These are phyloP conservation scores for Drosophila athabasca DNA, from an alignment of 1,140 invertebrate genomes.

Conservation along the genomic window DNA sequence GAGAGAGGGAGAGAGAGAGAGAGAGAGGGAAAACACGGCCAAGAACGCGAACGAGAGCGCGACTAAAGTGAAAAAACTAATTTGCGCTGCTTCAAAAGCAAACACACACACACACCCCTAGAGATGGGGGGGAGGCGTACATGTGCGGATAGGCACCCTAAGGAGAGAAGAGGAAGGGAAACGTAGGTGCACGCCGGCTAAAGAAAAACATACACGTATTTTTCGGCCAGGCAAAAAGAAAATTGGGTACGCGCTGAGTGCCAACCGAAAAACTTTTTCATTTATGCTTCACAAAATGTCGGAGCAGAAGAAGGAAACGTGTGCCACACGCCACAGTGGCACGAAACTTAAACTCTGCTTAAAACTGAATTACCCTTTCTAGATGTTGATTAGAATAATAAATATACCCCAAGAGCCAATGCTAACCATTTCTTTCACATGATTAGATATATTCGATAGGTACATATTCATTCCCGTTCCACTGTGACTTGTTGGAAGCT, in stretches of 20 bases:
- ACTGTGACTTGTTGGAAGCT: conserved; percentile 23
- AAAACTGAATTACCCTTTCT: neutral
- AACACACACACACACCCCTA: conserved; percentile 40
- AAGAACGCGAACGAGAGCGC: conserved; percentile 70
- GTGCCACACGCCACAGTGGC: conserved; percentile 45
- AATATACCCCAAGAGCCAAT: no score
- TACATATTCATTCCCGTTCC: no score
- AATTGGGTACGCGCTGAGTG: conserved; percentile 76
- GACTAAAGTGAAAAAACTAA: conserved; percentile 83
- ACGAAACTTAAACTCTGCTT: neutral
- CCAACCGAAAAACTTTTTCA: conserved; percentile 80
- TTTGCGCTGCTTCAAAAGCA: conserved; percentile 83
- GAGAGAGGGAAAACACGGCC: conserved; percentile 31
- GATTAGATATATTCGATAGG: no score
- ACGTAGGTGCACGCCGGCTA: conserved; percentile 58
- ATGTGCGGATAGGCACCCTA: neutral
- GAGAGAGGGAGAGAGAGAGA: no score
- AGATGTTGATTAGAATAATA: neutral
- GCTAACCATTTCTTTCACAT: no score
- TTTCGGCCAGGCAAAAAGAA: conserved; percentile 71
- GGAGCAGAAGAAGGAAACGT: conserved; percentile 29
- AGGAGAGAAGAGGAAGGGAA: conserved; percentile 4
- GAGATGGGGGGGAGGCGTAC: neutral
- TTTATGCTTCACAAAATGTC: conserved; percentile 63
- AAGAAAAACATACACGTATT: conserved; percentile 81